phyloP scores from a whole-genome alignment of 2,888 invertebrate genomes.

The Cephus runcator region DNA sequence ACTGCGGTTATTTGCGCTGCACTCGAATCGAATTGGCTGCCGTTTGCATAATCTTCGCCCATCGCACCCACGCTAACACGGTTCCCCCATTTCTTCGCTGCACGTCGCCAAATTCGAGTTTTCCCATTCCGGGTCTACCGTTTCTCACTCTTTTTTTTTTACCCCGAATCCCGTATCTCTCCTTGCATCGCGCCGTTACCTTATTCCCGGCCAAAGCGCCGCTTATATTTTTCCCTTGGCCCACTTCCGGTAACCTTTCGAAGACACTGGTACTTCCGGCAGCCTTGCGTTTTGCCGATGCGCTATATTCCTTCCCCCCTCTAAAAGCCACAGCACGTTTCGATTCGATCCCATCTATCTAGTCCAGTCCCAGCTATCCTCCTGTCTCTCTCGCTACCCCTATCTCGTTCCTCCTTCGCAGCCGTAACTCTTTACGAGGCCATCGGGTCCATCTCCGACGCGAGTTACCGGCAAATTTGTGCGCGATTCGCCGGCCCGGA shows the following conservation, averaged over 20 bases:
- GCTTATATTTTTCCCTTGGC: conserved; percentile 3
- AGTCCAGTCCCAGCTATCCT: neutral
- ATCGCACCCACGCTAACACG: conserved; percentile 31
- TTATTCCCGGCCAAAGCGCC: conserved; percentile 15
- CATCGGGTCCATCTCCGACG: conserved; percentile 14
- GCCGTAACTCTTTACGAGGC: conserved; percentile 17
- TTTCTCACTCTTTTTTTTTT: neutral
- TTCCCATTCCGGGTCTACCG: no score
- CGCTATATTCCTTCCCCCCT: neutral
- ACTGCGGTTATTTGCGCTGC: conserved; percentile 63
- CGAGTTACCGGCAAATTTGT: neutral
- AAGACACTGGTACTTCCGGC: neutral
- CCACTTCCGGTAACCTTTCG: neutral
- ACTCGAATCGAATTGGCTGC: conserved; percentile 63
- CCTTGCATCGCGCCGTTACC: conserved; percentile 19
- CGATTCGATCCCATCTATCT: conserved; percentile 23
- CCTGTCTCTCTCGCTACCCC: neutral
- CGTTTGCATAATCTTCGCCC: conserved; percentile 62
- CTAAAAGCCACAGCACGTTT: conserved; percentile 24
- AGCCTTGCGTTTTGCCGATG: neutral
- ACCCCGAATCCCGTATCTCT: neutral
- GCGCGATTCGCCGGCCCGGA: neutral
- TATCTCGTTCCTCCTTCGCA: conserved; percentile 7
- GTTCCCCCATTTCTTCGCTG: neutral
- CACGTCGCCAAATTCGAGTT: neutral